phyloP scores from a whole-genome alignment of 2,888 invertebrate species.

The Homarus gammarus region DNA sequence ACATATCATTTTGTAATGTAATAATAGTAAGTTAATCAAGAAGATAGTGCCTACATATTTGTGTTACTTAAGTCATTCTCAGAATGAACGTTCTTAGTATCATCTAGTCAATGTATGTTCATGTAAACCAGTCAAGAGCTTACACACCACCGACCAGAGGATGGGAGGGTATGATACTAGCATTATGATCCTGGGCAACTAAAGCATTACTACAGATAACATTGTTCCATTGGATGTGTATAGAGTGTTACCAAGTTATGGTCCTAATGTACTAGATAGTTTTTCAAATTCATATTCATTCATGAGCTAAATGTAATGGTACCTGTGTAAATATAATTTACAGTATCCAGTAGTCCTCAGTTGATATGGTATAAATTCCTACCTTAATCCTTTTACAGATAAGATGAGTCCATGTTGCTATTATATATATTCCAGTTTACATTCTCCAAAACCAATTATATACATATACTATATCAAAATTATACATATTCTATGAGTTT shows the following conservation, averaged over 20 bases:
- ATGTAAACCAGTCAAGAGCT: conserved; percentile 51
- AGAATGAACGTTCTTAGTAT: conserved; percentile 49
- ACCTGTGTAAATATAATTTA: conserved; percentile 16
- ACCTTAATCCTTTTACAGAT: not conserved
- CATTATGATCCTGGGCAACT: not conserved
- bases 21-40: conserved; percentile 69
- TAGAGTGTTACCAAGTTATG: conserved; percentile 7
- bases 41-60: conserved; percentile 72
- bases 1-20: conserved; percentile 64
- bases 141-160: conserved; percentile 42
- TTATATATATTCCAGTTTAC: not conserved
- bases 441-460: not conserved
- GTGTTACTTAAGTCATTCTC: conserved; percentile 60
- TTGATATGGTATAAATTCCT: not conserved
- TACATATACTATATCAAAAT: not conserved
- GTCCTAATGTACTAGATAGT: conserved; percentile 18
- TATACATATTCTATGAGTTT: too few species aligned
- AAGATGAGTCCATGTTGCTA: not conserved
- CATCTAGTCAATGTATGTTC: conserved; percentile 49
- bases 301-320: conserved; percentile 7
- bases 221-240: conserved; percentile 4
- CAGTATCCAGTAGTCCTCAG: conserved; percentile 10
- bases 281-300: conserved; percentile 20
- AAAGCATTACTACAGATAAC: not conserved
- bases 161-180: conserved; percentile 39